These are phyloP conservation scores for Glaucomys volans DNA, from an alignment of 2,113 vertebrate genomes.

Conservation along the genomic window DNA sequence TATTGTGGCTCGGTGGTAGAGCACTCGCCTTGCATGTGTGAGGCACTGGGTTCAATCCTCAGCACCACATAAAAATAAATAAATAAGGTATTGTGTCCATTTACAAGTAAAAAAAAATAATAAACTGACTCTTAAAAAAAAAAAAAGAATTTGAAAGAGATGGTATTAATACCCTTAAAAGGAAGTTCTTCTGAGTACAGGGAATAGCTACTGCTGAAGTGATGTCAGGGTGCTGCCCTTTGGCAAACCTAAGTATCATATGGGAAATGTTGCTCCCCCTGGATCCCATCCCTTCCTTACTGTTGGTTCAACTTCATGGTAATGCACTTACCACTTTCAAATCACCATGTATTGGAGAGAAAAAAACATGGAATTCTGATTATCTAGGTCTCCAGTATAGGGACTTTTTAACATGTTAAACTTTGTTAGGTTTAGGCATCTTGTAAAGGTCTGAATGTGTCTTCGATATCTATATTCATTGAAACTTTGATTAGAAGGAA, in stretches of 20 bases:
- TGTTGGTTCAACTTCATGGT: not conserved
- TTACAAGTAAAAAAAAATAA: too few species aligned
- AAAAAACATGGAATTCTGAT: constrained; percentile 13
- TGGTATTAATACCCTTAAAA: not conserved
- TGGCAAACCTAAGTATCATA: not conserved
- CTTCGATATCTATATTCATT: constrained; percentile 61
- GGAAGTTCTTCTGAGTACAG: not conserved
- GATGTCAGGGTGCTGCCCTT: not conserved
- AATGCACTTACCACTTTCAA: not conserved
- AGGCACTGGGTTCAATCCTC: too few species aligned
- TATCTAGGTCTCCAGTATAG: constrained; percentile 10
- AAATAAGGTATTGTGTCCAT: too few species aligned
- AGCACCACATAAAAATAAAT: too few species aligned
- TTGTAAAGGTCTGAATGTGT: constrained; percentile 56
- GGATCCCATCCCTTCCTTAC: not conserved
- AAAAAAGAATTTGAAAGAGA: not conserved
- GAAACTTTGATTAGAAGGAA: constrained; percentile 72
- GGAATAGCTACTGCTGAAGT: not conserved
- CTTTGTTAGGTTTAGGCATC: constrained; percentile 57
- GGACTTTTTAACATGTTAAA: constrained; percentile 44
- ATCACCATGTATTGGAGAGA: not conserved
- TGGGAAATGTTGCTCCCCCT: not conserved
- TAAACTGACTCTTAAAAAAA: too few species aligned
- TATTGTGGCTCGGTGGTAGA: too few species aligned
- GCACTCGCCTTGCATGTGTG: too few species aligned